phyloP scores from a whole-genome alignment of 2,888 invertebrate genomes.

The Pseudoips prasinana region DNA sequence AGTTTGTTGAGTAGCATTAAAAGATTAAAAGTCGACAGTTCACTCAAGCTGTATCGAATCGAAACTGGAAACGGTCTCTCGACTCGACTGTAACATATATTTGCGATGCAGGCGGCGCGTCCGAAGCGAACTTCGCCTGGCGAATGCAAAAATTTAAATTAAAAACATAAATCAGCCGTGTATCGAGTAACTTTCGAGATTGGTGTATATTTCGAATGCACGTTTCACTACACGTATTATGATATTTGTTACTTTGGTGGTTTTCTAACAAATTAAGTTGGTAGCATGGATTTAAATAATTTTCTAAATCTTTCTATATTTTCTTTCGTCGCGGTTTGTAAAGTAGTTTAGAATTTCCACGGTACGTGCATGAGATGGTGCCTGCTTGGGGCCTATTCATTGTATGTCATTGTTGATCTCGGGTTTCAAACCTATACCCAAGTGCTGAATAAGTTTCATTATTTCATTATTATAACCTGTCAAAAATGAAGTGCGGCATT shows the following conservation, averaged over 20 bases:
- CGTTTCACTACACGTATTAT: conserved; percentile 53
- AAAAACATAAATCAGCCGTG: conserved; percentile 82
- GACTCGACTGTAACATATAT: conserved; percentile 70
- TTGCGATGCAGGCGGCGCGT: conserved; percentile 79
- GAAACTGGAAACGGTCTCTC: conserved; percentile 68
- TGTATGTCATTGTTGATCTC: no score
- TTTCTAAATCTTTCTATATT: no score
- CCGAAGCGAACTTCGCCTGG: conserved; percentile 73
- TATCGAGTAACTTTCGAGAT: conserved; percentile 79
- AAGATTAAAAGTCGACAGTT: conserved; percentile 80
- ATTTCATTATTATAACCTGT: no score
- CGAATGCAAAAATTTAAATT: conserved; percentile 83
- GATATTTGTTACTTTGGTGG: conserved; percentile 39
- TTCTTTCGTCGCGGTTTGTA: no score
- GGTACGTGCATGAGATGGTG: no score
- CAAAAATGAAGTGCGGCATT: no score
- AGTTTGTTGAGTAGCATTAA: conserved; percentile 79
- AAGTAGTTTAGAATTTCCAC: no score
- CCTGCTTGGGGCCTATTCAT: no score
- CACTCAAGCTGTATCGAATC: conserved; percentile 72
- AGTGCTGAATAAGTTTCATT: no score
- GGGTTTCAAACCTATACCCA: no score
- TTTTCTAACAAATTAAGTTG: conserved; percentile 28
- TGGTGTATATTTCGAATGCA: conserved; percentile 72
- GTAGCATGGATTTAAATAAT: no score